phyloP scores from a whole-genome alignment of 1,140 invertebrate genomes.

The honey bee (Apis mellifera) region DNA sequence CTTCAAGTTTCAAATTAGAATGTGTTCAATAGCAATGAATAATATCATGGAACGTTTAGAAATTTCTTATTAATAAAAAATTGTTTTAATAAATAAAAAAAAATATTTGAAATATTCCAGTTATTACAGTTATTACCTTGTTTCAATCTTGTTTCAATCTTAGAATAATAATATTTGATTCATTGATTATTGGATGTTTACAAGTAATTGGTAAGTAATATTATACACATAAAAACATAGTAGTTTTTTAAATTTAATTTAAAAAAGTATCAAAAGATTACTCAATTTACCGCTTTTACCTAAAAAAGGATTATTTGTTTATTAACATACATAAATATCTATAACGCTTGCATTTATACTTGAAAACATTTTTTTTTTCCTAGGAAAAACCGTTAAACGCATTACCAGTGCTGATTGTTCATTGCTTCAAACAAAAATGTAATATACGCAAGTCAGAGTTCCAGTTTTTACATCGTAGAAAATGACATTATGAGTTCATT shows the following conservation, averaged over 20 bases:
- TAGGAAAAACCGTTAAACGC: slow-evolving; percentile 23
- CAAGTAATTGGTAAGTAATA: background rate
- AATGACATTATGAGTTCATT: slow-evolving; percentile 15
- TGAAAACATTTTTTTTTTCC: background rate
- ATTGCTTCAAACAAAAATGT: background rate
- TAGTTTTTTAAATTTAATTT: too few relatives aligned
- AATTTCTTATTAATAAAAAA: background rate
- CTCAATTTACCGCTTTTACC: background rate
- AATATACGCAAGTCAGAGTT: slow-evolving; percentile 30
- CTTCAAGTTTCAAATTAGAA: background rate
- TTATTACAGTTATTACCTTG: background rate
- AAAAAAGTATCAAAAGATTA: too few relatives aligned
- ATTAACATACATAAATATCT: background rate
- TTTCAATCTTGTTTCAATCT: too few relatives aligned
- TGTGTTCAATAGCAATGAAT: background rate
- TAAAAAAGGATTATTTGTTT: background rate
- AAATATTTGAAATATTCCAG: background rate
- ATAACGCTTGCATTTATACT: background rate
- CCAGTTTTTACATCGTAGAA: slow-evolving; percentile 38
- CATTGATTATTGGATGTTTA: too few relatives aligned
- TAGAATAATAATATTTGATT: too few relatives aligned
- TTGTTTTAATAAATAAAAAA: background rate
- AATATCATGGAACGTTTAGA: background rate
- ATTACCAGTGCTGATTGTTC: background rate
- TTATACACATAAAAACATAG: too few relatives aligned